Conservation (phyloP, 2,888 invertebrate genomes). For the Luperina nickerlii region DNA sequence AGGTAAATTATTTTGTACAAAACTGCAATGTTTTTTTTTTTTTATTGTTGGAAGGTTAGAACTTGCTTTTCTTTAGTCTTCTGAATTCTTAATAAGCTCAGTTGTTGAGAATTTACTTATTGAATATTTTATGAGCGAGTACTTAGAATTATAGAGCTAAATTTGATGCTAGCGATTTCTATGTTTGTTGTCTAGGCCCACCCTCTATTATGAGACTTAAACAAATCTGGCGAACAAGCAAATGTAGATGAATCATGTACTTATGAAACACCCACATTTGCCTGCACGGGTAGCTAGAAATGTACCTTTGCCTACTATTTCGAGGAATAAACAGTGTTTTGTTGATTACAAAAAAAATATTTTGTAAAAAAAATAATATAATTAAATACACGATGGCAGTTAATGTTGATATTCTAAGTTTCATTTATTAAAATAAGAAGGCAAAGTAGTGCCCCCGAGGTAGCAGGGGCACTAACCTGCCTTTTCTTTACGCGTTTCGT, state of each 20-base stretch:
- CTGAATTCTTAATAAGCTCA: conserved; percentile 27
- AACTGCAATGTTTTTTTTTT: conserved; percentile 23
- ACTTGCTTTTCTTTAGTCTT: conserved; percentile 21
- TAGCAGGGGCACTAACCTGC: no score
- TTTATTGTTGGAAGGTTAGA: conserved; percentile 22
- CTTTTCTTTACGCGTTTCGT: no score
- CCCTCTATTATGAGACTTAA: background rate
- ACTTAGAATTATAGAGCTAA: background rate
- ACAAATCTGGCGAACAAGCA: background rate
- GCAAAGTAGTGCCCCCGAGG: no score
- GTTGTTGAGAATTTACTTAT: conserved; percentile 28
- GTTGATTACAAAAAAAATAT: background rate
- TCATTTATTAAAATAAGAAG: no score
- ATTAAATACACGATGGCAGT: background rate
- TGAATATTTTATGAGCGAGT: conserved; percentile 30
- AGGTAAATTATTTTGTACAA: conserved; percentile 1
- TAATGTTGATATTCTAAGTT: no score
- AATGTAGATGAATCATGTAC: background rate
- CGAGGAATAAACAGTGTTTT: no score
- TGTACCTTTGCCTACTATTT: background rate
- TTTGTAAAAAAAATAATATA: background rate
- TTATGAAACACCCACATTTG: background rate
- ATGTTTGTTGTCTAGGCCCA: background rate
- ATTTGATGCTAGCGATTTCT: background rate
- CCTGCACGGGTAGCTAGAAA: fast-evolving